A percentile compares a stretch with the other conserved stretches of the same genome.
phyloP scores from a whole-genome alignment of 2,888 invertebrate species.

The Sinopyrophorus schimmeli region DNA sequence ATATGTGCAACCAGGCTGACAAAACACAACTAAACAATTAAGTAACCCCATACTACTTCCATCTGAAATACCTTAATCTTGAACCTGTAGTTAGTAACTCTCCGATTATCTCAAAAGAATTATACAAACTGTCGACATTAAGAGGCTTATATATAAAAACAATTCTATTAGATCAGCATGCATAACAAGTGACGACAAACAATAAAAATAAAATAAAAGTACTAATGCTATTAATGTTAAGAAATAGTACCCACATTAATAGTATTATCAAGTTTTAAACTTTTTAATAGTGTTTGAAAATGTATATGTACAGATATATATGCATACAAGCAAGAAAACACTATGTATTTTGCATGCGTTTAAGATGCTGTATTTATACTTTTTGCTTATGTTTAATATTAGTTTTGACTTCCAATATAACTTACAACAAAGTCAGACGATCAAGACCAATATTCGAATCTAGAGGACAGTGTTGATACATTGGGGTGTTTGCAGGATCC shows the following conservation, averaged over 20 bases:
- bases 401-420: slow-evolving; percentile 28
- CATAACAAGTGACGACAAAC: no score
- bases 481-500: slow-evolving; percentile 22
- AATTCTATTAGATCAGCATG: no score
- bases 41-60: slow-evolving; percentile 33
- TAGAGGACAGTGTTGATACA: slow-evolving; percentile 26
- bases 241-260: no score
- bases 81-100: slow-evolving; percentile 36
- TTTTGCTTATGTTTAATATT: slow-evolving; percentile 16
- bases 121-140: neutral
- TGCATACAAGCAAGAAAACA: slow-evolving; percentile 12
- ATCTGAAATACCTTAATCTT: slow-evolving; percentile 36
- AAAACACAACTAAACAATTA: slow-evolving; percentile 29
- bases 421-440: slow-evolving; percentile 48
- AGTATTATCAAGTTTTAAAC: no score
- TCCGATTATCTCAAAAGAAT: slow-evolving; percentile 14
- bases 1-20: slow-evolving; percentile 35
- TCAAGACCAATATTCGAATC: slow-evolving; percentile 35
- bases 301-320: no score
- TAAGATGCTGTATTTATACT: slow-evolving; percentile 35
- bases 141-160: no score
- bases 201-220: slow-evolving; percentile 10
- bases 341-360: slow-evolving; percentile 28
- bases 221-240: no score
- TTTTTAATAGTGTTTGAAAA: no score